These are phyloP conservation scores for Chelidonichthys spinosus DNA, from an alignment of 2,797 vertebrate species.

Conservation along the genomic window DNA sequence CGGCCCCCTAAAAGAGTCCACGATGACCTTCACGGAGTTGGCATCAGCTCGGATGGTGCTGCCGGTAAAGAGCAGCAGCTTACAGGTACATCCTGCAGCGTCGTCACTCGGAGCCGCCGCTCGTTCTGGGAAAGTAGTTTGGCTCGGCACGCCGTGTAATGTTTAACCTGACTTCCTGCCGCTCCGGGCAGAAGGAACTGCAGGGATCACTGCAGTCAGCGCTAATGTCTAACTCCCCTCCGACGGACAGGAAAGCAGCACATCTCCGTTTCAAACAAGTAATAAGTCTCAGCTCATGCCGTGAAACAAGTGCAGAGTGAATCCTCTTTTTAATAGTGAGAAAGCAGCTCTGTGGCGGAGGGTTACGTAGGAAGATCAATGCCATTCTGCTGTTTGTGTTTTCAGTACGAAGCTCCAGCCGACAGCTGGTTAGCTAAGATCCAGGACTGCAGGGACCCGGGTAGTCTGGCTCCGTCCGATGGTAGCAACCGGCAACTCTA, in stretches of 20 bases:
- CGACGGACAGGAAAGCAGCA: constrained; percentile 16
- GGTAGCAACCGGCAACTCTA: neutral
- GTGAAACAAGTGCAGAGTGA: too few species aligned
- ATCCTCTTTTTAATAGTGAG: neutral
- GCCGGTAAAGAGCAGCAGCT: constrained; percentile 47
- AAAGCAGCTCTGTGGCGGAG: neutral
- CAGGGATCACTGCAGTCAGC: constrained; percentile 67
- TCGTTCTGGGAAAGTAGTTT: constrained; percentile 29
- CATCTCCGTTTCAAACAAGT: neutral
- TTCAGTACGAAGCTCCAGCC: neutral
- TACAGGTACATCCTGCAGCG: constrained; percentile 39
- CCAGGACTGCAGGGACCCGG: neutral
- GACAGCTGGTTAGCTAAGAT: neutral
- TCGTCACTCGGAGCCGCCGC: constrained; percentile 47
- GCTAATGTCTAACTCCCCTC: constrained; percentile 73
- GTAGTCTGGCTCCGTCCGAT: neutral
- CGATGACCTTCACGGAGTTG: constrained; percentile 54
- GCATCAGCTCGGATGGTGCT: constrained; percentile 49
- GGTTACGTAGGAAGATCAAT: neutral
- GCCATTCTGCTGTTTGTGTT: neutral
- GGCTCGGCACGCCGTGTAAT: constrained; percentile 66
- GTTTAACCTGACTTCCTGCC: constrained; percentile 83
- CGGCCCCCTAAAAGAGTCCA: constrained; percentile 24
- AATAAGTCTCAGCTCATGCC: neutral
- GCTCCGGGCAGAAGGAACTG: constrained; percentile 53